A percentile compares a stretch with the other conserved stretches of the same genome.
These are phyloP conservation scores for Leptinotarsa juncta DNA, from an alignment of 2,888 invertebrate genomes.

Conservation along the genomic window DNA sequence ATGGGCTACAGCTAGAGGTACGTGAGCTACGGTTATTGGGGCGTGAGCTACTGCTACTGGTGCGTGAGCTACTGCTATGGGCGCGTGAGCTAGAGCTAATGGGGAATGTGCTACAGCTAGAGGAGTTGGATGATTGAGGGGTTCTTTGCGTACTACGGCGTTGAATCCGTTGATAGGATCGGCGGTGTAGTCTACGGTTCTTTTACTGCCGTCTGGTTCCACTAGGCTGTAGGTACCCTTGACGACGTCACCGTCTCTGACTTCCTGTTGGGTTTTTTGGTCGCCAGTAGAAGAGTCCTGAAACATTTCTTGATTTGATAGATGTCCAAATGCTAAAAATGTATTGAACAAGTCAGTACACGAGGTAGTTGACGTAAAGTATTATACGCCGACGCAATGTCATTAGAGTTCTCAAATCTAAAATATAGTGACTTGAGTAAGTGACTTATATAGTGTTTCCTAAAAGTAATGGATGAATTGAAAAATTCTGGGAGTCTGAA, in stretches of 20 bases:
- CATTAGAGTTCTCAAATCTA: no score
- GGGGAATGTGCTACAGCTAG: conserved; percentile 45
- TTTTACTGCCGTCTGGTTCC: conserved; percentile 55
- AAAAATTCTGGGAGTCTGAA: no score
- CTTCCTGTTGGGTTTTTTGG: conserved; percentile 54
- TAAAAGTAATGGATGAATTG: no score
- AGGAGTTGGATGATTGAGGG: conserved; percentile 49
- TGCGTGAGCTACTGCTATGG: conserved; percentile 49
- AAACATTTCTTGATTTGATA: conserved; percentile 17
- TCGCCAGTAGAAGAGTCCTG: conserved; percentile 55
- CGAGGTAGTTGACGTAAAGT: no score
- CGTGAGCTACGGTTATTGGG: conserved; percentile 47
- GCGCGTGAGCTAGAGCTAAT: conserved; percentile 62
- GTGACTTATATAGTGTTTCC: no score
- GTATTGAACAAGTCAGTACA: no score
- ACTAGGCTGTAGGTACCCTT: conserved; percentile 55
- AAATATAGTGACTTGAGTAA: no score
- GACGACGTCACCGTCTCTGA: conserved; percentile 55
- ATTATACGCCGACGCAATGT: no score
- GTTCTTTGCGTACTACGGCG: conserved; percentile 52
- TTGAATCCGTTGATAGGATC: conserved; percentile 56
- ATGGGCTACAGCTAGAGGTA: conserved; percentile 59
- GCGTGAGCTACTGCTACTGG: conserved; percentile 41
- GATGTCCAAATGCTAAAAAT: no score
- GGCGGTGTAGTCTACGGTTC: conserved; percentile 56